Percentiles rank a stretch among this genome's conserved stretches.
phyloP scores from a whole-genome alignment of 2,888 invertebrate species.

The Nebria salina region DNA sequence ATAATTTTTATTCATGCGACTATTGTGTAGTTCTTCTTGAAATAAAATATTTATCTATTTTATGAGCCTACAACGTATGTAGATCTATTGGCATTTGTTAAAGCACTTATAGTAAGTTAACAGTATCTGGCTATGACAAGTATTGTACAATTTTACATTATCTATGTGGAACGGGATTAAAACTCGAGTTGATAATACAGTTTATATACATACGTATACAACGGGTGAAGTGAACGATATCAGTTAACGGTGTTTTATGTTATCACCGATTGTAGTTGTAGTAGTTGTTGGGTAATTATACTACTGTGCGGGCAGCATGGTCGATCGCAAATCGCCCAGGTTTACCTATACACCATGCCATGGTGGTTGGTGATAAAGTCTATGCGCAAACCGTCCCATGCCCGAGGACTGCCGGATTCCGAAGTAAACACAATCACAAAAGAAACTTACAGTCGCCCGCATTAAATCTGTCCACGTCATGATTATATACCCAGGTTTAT shows the following conservation, averaged over 20 bases:
- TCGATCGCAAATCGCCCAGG: not conserved
- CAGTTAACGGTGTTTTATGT: conserved; percentile 20
- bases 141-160: not conserved
- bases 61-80: not conserved
- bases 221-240: not conserved
- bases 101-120: not conserved
- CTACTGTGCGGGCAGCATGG: conserved; percentile 12
- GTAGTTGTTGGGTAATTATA: not conserved
- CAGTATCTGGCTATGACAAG: not conserved
- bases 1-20: too few species aligned
- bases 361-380: conserved; percentile 14
- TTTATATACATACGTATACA: not conserved
- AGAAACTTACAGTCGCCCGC: not conserved
- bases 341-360: not conserved
- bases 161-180: not conserved
- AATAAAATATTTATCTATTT: too few species aligned
- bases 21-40: too few species aligned
- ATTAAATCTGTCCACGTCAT: not conserved
- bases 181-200: not conserved
- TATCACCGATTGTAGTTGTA: conserved; percentile 14
- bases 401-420: conserved; percentile 19
- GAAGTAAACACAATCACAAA: conserved; percentile 3
- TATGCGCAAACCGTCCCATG: not conserved
- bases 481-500: not conserved
- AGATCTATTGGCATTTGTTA: not conserved